A percentile compares a stretch with the other conserved stretches of the same genome.
phyloP scores from a whole-genome alignment of 2,113 vertebrate species.

The Ia io region DNA sequence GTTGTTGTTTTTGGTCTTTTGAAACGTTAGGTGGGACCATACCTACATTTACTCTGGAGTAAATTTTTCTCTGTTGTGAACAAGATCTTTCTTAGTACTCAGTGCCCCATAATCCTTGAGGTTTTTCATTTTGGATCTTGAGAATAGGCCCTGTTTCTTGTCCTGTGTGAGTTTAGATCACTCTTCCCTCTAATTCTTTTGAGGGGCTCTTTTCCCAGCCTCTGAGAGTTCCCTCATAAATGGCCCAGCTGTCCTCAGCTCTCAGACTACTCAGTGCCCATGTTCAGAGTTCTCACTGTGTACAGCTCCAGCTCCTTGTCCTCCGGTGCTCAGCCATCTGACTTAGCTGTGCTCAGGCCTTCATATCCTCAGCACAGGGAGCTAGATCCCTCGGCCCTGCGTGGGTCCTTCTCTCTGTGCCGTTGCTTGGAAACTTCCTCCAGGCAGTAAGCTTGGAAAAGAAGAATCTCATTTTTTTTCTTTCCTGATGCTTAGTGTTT shows the following conservation, averaged over 20 bases:
- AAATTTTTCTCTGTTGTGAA: not conserved
- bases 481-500: not conserved
- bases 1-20: not conserved
- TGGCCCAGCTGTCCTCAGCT: not conserved
- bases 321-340: not conserved
- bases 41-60: not conserved
- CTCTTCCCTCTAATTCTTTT: not conserved
- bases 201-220: not conserved
- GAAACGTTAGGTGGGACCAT: not conserved
- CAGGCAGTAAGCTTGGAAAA: not conserved
- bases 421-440: not conserved
- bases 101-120: not conserved
- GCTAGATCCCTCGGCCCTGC: not conserved
- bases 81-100: not conserved
- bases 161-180: not conserved
- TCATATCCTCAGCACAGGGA: not conserved
- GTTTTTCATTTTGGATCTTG: not conserved
- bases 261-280: not conserved
- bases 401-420: not conserved
- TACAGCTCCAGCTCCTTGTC: not conserved
- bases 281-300: not conserved
- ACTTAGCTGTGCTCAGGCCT: not conserved
- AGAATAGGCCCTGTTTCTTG: not conserved
- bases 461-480: not conserved
- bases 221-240: not conserved